phyloP scores from a whole-genome alignment of 2,113 vertebrate genomes.

The Crocuta crocuta region DNA sequence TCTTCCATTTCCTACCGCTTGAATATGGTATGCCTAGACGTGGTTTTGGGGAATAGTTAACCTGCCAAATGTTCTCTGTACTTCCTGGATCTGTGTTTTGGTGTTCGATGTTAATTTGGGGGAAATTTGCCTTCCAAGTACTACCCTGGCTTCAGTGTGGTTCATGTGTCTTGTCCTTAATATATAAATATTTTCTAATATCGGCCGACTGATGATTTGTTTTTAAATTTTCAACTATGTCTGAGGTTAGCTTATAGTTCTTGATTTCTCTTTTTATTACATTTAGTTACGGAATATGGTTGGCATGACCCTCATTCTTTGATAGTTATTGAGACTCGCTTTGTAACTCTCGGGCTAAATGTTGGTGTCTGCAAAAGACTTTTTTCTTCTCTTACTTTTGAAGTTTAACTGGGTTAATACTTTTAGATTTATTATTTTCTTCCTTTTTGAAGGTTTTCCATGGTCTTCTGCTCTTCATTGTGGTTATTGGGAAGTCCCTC shows the following conservation, averaged over 20 bases:
- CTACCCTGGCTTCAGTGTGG: slow-evolving; percentile 25
- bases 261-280: slow-evolving; percentile 55
- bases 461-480: slow-evolving; percentile 12
- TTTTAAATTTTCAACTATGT: slow-evolving; percentile 44
- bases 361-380: slow-evolving; percentile 43
- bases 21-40: not conserved
- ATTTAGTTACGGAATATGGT: not conserved
- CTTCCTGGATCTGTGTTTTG: not conserved
- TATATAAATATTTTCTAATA: slow-evolving; percentile 20
- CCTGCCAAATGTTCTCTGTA: not conserved
- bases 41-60: not conserved
- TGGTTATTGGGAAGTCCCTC: not conserved
- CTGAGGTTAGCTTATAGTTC: slow-evolving; percentile 1
- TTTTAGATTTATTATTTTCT: slow-evolving; percentile 45
- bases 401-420: slow-evolving; percentile 33
- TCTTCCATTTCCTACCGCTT: not conserved
- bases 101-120: not conserved
- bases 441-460: slow-evolving; percentile 22
- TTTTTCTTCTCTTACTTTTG: slow-evolving; percentile 54
- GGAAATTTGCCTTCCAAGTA: slow-evolving; percentile 3
- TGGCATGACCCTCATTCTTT: slow-evolving; percentile 23
- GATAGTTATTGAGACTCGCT: slow-evolving; percentile 31
- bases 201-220: not conserved
- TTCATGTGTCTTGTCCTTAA: slow-evolving; percentile 14
- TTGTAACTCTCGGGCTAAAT: slow-evolving; percentile 26